These are phyloP conservation scores for Platycnemis pennipes DNA, from an alignment of 2,888 invertebrate genomes.

Conservation along the genomic window DNA sequence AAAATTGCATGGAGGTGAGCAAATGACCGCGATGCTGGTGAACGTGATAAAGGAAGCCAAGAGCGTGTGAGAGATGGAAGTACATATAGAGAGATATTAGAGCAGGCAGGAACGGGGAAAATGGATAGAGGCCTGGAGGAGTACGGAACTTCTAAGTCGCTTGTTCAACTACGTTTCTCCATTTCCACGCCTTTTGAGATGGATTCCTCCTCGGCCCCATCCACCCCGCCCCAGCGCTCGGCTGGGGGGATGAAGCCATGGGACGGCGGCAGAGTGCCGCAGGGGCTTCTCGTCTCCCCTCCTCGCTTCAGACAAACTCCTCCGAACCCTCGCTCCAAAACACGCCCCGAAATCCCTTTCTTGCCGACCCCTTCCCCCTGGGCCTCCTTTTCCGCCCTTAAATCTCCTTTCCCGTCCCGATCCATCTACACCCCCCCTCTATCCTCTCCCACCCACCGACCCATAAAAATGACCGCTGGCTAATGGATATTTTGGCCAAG, in stretches of 20 bases:
- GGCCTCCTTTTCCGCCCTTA: conserved; percentile 28
- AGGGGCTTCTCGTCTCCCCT: background rate
- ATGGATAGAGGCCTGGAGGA: background rate
- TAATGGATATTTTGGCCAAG: conserved; percentile 30
- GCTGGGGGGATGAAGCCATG: background rate
- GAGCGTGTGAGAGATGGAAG: background rate
- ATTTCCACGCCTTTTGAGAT: conserved; percentile 35
- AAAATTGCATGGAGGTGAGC: background rate
- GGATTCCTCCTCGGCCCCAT: background rate
- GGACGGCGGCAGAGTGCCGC: conserved; percentile 16
- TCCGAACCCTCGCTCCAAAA: background rate
- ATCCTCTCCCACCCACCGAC: background rate
- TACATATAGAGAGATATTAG: background rate
- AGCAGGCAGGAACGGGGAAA: background rate
- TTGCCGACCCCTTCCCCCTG: background rate
- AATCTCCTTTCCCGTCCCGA: background rate
- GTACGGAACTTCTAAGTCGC: too few species aligned
- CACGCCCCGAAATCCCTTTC: background rate
- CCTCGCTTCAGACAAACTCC: background rate
- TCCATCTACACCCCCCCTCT: background rate
- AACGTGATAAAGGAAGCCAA: background rate
- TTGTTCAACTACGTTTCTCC: conserved; percentile 49
- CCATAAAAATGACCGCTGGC: conserved; percentile 28
- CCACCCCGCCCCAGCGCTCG: background rate
- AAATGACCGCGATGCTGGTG: background rate